Percentiles rank a stretch among this genome's conserved stretches.
These are phyloP conservation scores for Discoglossus pictus DNA, from an alignment of 2,797 vertebrate species.

Conservation along the genomic window DNA sequence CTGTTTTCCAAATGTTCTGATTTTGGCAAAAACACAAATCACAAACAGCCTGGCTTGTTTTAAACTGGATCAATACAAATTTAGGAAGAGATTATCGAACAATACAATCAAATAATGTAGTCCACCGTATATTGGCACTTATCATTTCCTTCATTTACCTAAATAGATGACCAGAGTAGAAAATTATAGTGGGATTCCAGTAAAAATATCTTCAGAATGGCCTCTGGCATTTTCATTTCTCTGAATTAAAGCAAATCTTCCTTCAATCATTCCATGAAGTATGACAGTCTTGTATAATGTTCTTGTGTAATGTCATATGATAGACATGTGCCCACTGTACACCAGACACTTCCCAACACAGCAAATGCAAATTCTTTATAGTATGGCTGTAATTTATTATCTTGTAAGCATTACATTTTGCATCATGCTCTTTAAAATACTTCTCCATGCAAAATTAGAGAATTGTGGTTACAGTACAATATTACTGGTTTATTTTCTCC, in stretches of 20 bases:
- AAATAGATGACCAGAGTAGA: conserved; percentile 6
- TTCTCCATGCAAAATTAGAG: too few species aligned
- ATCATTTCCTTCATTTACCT: conserved; percentile 38
- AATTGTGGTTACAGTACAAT: too few species aligned
- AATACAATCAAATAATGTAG: too few species aligned
- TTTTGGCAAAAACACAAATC: too few species aligned
- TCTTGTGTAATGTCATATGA: conserved; percentile 28
- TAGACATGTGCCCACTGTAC: conserved; percentile 6
- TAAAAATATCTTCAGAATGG: conserved; percentile 13
- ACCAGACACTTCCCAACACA: conserved; percentile 13
- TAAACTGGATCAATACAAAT: too few species aligned
- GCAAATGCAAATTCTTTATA: conserved; percentile 57
- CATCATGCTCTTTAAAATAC: too few species aligned
- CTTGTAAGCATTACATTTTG: too few species aligned
- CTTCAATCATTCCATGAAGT: conserved; percentile 9
- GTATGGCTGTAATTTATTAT: neutral
- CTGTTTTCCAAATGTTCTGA: too few species aligned
- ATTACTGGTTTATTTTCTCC: too few species aligned
- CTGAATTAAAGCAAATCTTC: conserved; percentile 30
- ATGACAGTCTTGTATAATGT: conserved; percentile 26
- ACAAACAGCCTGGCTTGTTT: too few species aligned
- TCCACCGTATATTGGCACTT: conserved; percentile 6
- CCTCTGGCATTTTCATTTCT: conserved; percentile 4
- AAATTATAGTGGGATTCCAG: conserved; percentile 34
- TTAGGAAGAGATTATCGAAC: too few species aligned